Evolutionary conservation across 2,113 vertebrate genomes (phyloP).

Genomic region (human): DNA sequence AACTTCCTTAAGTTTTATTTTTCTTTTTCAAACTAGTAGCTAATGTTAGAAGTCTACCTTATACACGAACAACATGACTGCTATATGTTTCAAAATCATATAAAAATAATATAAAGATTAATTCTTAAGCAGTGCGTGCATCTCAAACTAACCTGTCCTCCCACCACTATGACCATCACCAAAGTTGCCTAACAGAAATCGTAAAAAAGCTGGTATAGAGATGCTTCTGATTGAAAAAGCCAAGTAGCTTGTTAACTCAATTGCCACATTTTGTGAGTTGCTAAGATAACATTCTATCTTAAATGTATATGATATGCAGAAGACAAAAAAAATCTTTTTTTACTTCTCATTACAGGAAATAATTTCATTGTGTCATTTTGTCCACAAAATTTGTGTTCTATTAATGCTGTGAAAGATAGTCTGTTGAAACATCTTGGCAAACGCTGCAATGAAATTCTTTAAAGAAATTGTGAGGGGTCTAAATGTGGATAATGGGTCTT

Average conservation of each 20-base stretch:
- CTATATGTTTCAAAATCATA: neutral
- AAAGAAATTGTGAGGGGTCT: constrained; percentile 51
- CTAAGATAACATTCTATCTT: neutral
- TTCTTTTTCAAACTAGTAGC: constrained; percentile 13
- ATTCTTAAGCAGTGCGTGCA: neutral
- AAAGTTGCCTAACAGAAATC: neutral
- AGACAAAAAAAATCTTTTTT: neutral
- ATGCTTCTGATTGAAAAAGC: neutral
- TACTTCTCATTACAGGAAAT: neutral
- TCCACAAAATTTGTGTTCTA: constrained; percentile 42
- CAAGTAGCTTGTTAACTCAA: neutral
- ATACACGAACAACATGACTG: neutral
- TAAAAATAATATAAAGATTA: neutral
- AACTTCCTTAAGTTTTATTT: neutral
- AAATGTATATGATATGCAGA: neutral
- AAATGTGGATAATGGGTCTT: constrained; percentile 82
- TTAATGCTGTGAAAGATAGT: constrained; percentile 68
- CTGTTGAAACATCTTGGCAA: constrained; percentile 77
- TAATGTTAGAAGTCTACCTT: neutral
- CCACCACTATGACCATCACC: neutral
- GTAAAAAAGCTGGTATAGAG: neutral
- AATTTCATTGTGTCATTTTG: neutral
- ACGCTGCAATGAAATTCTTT: constrained; percentile 80
- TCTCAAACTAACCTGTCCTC: neutral
- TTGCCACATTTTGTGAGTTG: neutral